These are phyloP conservation scores for Rhodophaea formosa DNA, from an alignment of 2,888 invertebrate species.

Conservation along the genomic window DNA sequence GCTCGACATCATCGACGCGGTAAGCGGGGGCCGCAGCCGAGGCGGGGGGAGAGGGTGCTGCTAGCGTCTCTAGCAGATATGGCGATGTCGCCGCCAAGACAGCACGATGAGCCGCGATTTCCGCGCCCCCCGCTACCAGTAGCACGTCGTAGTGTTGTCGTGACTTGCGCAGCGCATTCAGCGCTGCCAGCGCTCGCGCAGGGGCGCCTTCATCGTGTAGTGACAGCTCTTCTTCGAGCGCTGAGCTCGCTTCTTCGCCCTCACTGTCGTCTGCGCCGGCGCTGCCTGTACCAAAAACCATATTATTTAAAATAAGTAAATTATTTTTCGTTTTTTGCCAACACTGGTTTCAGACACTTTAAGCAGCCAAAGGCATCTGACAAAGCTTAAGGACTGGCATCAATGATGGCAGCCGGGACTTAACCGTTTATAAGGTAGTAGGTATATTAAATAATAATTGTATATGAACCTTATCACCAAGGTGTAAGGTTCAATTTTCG, in stretches of 20 bases:
- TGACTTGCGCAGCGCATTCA: slow-evolving; percentile 90
- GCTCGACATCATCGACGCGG: slow-evolving; percentile 49
- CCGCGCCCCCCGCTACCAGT: slow-evolving; percentile 85
- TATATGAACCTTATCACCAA: too few species aligned
- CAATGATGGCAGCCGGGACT: too few species aligned
- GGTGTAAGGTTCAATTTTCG: too few species aligned
- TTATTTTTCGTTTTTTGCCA: too few species aligned
- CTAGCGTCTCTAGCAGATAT: slow-evolving; percentile 87
- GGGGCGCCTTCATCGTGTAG: slow-evolving; percentile 82
- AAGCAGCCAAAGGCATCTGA: too few species aligned
- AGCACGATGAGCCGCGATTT: slow-evolving; percentile 86
- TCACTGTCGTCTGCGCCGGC: slow-evolving; percentile 19
- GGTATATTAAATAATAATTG: too few species aligned
- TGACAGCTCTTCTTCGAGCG: slow-evolving; percentile 66
- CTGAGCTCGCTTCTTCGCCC: slow-evolving; percentile 35
- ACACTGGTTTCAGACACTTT: too few species aligned
- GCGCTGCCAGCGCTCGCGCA: slow-evolving; percentile 82
- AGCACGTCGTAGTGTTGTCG: slow-evolving; percentile 93
- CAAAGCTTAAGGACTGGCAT: too few species aligned
- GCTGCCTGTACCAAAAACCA: slow-evolving; percentile 9
- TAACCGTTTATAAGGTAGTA: too few species aligned
- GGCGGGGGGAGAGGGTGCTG: slow-evolving; percentile 31
- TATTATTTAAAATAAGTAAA: too few species aligned
- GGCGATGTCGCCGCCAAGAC: slow-evolving; percentile 90
- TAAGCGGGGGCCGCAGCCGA: slow-evolving; percentile 47